Percentiles rank a stretch among this genome's conserved stretches.
phyloP scores from a whole-genome alignment of 2,113 vertebrate species.

The Sardina pilchardus region DNA sequence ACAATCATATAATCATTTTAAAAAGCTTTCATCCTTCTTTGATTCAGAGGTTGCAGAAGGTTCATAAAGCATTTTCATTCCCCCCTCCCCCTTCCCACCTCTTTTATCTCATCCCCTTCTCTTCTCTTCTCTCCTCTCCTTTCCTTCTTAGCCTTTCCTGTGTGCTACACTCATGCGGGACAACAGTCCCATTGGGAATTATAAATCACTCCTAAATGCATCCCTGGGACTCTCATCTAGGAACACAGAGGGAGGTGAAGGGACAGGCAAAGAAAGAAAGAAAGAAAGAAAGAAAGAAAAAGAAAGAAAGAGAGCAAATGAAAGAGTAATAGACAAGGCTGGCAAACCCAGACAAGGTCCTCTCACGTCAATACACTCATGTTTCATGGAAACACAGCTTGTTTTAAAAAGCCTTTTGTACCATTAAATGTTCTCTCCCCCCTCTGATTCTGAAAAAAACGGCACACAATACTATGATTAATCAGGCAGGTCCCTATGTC shows the following conservation, averaged over 20 bases:
- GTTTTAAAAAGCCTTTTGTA: neutral
- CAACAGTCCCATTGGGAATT: neutral
- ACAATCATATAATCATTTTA: neutral
- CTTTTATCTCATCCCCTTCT: neutral
- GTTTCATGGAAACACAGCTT: slow-evolving; percentile 15
- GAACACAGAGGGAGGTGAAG: slow-evolving; percentile 21
- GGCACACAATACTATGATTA: neutral
- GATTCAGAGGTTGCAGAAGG: neutral
- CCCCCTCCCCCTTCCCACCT: neutral
- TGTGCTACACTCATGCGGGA: slow-evolving; percentile 21
- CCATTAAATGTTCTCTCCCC: neutral
- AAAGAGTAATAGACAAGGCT: neutral
- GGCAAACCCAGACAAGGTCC: neutral
- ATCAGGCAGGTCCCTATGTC: neutral
- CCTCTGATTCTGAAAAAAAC: neutral
- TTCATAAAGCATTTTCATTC: neutral
- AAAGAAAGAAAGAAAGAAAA: neutral
- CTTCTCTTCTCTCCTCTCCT: neutral
- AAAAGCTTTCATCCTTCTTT: slow-evolving; percentile 15
- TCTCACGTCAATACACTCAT: neutral
- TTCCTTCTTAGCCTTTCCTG: slow-evolving; percentile 29
- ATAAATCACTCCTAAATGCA: slow-evolving; percentile 15
- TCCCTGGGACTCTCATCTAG: slow-evolving; percentile 11
- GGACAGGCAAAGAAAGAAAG: neutral
- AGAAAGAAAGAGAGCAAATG: neutral